Evolutionary conservation across 2,113 vertebrate genomes (phyloP).

Genomic region (Oncorhynchus mykiss): DNA sequence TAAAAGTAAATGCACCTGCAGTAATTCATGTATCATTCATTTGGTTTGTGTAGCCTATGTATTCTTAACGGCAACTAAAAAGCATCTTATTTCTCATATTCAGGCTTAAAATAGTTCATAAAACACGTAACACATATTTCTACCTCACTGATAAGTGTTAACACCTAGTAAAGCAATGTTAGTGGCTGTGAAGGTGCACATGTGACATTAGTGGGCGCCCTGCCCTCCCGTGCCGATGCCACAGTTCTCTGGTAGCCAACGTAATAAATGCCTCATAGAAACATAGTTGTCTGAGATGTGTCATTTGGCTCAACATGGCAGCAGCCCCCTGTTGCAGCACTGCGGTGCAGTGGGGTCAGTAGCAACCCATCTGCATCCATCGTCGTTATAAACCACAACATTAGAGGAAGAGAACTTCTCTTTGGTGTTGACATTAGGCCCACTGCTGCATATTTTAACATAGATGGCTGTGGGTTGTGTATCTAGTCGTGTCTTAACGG

Average conservation of each 20-base stretch:
- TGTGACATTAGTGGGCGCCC: not conserved
- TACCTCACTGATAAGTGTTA: no score
- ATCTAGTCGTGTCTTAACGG: conserved; percentile 37
- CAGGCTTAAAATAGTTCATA: no score
- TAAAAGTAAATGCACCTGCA: no score
- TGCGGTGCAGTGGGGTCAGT: conserved; percentile 27
- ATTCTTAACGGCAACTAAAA: no score
- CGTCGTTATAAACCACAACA: conserved; percentile 2
- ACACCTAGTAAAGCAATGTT: not conserved
- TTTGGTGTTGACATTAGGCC: not conserved
- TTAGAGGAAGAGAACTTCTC: not conserved
- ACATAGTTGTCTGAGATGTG: conserved; percentile 25
- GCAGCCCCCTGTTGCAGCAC: conserved; percentile 12
- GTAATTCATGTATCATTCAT: no score
- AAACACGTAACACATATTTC: no score
- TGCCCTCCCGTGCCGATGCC: not conserved
- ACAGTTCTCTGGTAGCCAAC: not conserved
- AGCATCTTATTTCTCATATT: no score
- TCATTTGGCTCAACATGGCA: conserved; percentile 21
- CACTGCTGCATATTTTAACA: not conserved
- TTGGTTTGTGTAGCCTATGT: no score
- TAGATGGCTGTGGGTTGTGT: conserved; percentile 52
- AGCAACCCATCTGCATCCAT: conserved; percentile 9
- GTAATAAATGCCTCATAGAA: conserved; percentile 17
- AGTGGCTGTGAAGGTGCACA: not conserved